Evolutionary conservation across 2,113 vertebrate genomes (phyloP).

Genomic region (Hippocampus barbouri): DNA sequence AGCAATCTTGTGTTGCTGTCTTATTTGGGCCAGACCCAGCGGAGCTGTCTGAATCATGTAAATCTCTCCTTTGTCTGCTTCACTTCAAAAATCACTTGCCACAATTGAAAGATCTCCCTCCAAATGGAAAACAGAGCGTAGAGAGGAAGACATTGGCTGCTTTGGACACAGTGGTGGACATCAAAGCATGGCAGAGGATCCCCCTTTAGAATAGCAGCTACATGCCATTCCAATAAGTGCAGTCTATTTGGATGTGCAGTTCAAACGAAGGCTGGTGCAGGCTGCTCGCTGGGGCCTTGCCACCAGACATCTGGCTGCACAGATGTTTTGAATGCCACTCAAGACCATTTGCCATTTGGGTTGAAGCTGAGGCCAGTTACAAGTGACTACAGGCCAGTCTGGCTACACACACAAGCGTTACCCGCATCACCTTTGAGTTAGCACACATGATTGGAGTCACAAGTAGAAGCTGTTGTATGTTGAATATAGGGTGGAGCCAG

Average conservation of each 20-base stretch:
- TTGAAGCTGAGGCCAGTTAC: slow-evolving; percentile 39
- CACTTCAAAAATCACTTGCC: slow-evolving; percentile 54
- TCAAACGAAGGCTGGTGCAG: slow-evolving; percentile 67
- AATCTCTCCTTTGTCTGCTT: slow-evolving; percentile 51
- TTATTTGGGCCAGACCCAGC: slow-evolving; percentile 18
- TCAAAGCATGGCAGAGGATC: slow-evolving; percentile 66
- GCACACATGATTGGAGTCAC: background rate
- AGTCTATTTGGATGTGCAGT: slow-evolving; percentile 64
- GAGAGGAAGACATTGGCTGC: slow-evolving; percentile 46
- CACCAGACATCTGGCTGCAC: slow-evolving; percentile 56
- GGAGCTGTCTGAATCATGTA: slow-evolving; percentile 54
- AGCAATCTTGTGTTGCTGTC: slow-evolving; percentile 13
- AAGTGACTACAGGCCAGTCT: slow-evolving; percentile 38
- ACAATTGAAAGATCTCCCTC: slow-evolving; percentile 39
- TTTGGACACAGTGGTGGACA: slow-evolving; percentile 66
- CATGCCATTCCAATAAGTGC: slow-evolving; percentile 73
- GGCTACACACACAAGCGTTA: slow-evolving; percentile 35
- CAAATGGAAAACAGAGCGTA: slow-evolving; percentile 63
- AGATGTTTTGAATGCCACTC: slow-evolving; percentile 69
- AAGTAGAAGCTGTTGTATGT: background rate
- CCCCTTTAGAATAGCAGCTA: slow-evolving; percentile 65
- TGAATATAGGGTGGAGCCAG: background rate
- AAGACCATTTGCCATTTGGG: slow-evolving; percentile 58
- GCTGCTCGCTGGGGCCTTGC: slow-evolving; percentile 58
- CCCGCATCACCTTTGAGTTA: slow-evolving; percentile 37